These are phyloP conservation scores for Callocephalon fimbriatum DNA, from an alignment of 2,113 vertebrate species.

Conservation along the genomic window DNA sequence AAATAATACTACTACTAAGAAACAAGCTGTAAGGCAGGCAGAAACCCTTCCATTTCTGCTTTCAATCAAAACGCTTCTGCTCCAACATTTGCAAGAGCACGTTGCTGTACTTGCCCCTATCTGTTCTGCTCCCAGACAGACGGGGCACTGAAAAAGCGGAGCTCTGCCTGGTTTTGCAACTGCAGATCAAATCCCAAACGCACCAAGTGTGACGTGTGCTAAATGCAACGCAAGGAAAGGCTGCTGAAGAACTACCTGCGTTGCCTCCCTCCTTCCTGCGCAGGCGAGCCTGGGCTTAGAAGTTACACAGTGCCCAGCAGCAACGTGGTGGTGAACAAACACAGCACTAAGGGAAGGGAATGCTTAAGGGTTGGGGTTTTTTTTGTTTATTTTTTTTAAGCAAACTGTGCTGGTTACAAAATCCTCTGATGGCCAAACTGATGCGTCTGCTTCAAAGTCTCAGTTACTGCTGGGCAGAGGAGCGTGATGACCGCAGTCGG, in stretches of 20 bases:
- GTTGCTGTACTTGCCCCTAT: background rate
- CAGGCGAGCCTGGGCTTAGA: fast-evolving
- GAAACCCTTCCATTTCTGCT: background rate
- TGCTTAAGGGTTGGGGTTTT: background rate
- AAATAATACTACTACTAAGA: background rate
- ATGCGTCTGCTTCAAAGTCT: background rate
- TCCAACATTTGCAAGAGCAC: background rate
- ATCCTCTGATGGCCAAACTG: background rate
- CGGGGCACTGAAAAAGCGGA: background rate
- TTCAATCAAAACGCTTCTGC: background rate
- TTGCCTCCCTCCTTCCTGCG: fast-evolving
- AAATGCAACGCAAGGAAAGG: background rate
- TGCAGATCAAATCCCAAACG: background rate
- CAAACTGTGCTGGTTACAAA: conserved; percentile 30
- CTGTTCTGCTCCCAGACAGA: background rate
- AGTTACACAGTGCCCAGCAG: background rate
- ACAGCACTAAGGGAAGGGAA: background rate
- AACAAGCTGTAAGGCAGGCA: background rate
- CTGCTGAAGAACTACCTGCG: background rate
- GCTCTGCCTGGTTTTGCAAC: background rate
- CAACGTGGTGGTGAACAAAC: background rate
- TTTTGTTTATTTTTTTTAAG: background rate
- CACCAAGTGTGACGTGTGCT: background rate
- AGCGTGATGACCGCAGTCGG: background rate
- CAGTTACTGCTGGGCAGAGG: background rate